Evolutionary conservation across 2,113 vertebrate species (phyloP).

Genomic region (Chlorodrepanis virens): DNA sequence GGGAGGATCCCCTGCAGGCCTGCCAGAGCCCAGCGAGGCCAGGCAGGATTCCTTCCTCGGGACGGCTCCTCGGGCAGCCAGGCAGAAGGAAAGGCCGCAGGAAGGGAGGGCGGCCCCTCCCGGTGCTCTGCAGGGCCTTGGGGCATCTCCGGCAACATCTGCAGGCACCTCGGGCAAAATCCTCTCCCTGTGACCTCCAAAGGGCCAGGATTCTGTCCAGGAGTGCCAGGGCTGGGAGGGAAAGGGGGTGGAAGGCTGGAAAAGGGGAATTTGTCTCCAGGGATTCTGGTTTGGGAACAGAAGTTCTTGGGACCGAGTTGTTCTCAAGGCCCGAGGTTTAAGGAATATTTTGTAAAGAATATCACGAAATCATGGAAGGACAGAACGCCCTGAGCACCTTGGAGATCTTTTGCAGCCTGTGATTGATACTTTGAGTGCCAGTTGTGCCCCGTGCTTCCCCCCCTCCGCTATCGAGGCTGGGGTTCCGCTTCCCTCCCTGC

Average conservation of each 20-base stretch:
- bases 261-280: background rate
- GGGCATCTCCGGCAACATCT: conserved; percentile 31
- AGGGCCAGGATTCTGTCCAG: fast-evolving
- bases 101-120: background rate
- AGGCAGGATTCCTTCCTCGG: background rate
- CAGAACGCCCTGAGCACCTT: background rate
- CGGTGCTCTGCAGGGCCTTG: conserved; percentile 1
- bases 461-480: too few species aligned
- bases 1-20: background rate
- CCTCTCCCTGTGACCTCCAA: background rate
- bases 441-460: too few species aligned
- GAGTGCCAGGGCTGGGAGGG: background rate
- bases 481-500: background rate
- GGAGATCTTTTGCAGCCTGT: background rate
- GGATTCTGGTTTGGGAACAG: background rate
- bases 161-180: conserved; percentile 31
- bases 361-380: fast-evolving
- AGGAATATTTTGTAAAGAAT: background rate
- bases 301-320: background rate
- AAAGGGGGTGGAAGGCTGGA: fast-evolving
- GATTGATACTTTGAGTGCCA: background rate
- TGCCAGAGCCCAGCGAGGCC: background rate
- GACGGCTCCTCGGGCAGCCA: background rate
- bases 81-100: background rate
- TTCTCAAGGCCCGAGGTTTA: background rate